Evolutionary conservation across 2,888 invertebrate genomes (phyloP).

Genomic region (Amblyjoppa fuscipennis): DNA sequence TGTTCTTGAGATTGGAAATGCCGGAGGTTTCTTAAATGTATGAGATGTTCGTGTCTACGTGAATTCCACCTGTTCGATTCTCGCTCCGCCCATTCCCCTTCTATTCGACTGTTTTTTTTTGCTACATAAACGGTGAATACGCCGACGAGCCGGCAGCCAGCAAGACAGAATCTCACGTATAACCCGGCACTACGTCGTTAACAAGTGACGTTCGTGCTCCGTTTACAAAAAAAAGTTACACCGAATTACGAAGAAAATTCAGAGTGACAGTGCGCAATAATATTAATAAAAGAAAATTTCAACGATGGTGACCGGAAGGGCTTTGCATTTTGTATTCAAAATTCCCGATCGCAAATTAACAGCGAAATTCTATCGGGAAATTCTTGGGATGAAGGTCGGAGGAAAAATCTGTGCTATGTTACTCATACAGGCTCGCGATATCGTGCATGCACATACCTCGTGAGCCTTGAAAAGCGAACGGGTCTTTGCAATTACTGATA

Average conservation of each 20-base stretch:
- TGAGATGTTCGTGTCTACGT: background rate
- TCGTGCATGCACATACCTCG: background rate
- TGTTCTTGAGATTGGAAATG: background rate
- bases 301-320: conserved; percentile 89
- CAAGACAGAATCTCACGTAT: background rate
- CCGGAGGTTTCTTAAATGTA: background rate
- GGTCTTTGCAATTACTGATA: conserved; percentile 4
- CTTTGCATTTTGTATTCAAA: conserved; percentile 98
- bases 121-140: background rate
- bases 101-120: background rate
- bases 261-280: background rate
- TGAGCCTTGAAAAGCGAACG: conserved; percentile 65
- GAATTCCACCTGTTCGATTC: background rate
- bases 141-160: background rate
- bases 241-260: background rate
- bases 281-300: background rate
- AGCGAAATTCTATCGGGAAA: conserved; percentile 94
- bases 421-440: background rate
- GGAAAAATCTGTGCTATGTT: background rate
- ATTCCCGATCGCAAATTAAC: conserved; percentile 95
- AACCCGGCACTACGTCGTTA: background rate
- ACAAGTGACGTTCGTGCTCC: background rate
- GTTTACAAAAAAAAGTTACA: background rate
- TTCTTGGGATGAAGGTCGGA: conserved; percentile 97
- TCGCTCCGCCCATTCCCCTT: background rate